A percentile compares a stretch with the other conserved stretches of the same genome.
phyloP scores from a whole-genome alignment of 2,888 invertebrate species.

The Sinhomidia bicolor region DNA sequence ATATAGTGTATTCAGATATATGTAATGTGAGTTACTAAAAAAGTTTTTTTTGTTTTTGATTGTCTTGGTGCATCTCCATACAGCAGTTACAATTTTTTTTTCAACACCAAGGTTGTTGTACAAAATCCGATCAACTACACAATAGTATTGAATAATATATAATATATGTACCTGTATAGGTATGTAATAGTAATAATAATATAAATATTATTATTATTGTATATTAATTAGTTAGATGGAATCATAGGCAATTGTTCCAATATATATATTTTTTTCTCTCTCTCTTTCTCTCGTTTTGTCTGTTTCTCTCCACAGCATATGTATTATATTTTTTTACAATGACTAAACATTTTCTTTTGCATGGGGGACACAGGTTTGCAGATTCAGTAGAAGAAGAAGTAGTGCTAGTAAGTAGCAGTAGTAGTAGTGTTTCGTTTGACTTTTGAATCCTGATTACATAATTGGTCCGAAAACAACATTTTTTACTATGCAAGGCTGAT shows the following conservation, averaged over 20 bases:
- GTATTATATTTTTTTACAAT: neutral
- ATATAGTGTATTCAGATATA: constrained; percentile 15
- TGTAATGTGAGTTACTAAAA: constrained; percentile 63
- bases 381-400: constrained; percentile 31
- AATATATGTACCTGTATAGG: neutral
- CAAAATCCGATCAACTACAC: constrained; percentile 55
- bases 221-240: constrained; percentile 30
- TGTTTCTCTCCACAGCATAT: neutral
- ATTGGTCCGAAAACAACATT: constrained; percentile 53
- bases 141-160: constrained; percentile 42
- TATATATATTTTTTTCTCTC: neutral
- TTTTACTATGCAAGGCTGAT: constrained; percentile 43
- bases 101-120: constrained; percentile 72
- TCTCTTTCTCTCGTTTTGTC: neutral
- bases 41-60: constrained; percentile 60
- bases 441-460: constrained; percentile 43
- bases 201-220: neutral
- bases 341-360: constrained; percentile 34
- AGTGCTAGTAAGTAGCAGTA: neutral
- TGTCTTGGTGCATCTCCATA: constrained; percentile 73
- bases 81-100: constrained; percentile 56
- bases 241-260: constrained; percentile 38
- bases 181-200: constrained; percentile 5
- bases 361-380: neutral
- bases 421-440: neutral